Evolutionary conservation across 2,113 vertebrate genomes (phyloP).

Genomic region (Zosterops lateralis): DNA sequence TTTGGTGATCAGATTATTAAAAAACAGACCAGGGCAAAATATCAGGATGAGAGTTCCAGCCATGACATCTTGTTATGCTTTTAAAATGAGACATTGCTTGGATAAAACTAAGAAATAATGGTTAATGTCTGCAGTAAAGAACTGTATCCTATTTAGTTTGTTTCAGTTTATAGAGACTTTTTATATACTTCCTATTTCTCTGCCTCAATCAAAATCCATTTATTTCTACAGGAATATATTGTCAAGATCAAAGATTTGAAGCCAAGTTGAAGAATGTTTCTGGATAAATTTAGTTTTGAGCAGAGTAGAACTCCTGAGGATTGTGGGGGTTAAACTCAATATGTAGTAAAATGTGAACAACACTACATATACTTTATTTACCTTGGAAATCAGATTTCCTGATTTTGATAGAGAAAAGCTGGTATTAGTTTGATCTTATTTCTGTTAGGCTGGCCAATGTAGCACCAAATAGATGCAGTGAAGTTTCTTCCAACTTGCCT

Average conservation of each 20-base stretch:
- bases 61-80: background rate
- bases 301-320: background rate
- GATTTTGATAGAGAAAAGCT: background rate
- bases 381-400: background rate
- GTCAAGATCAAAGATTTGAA: background rate
- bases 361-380: background rate
- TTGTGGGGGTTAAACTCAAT: background rate
- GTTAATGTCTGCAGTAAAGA: background rate
- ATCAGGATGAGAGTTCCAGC: background rate
- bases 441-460: background rate
- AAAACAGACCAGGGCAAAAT: background rate
- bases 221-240: background rate
- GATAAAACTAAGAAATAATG: background rate
- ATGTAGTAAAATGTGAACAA: background rate
- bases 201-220: background rate
- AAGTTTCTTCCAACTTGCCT: background rate
- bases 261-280: background rate
- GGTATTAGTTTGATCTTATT: background rate
- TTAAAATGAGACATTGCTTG: background rate
- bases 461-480: accelerated
- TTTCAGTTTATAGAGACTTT: background rate
- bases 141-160: background rate
- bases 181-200: background rate
- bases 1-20: background rate
- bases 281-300: background rate